phyloP scores from a whole-genome alignment of 2,888 invertebrate species.

The Pheosia tremula region DNA sequence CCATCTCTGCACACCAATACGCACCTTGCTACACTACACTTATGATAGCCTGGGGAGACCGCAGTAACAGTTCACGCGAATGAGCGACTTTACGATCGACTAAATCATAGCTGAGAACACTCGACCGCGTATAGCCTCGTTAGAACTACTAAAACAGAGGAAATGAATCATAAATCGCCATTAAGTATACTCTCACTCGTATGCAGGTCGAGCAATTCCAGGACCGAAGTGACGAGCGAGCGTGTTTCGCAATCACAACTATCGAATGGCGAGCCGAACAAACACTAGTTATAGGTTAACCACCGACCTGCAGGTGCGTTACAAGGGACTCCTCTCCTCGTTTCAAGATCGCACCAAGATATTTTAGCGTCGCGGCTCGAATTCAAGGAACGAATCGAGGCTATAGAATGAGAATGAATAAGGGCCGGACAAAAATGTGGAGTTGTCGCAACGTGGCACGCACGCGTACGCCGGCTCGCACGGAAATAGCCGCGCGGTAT shows the following conservation, averaged over 20 bases:
- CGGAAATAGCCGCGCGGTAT: constrained; percentile 32
- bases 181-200: not conserved
- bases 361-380: not conserved
- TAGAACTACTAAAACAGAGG: not conserved
- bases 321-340: not conserved
- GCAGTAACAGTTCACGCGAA: too few species aligned
- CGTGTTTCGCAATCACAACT: not conserved
- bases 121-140: not conserved
- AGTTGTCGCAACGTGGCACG: constrained; percentile 24
- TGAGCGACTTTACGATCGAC: not conserved
- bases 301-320: not conserved
- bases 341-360: not conserved
- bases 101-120: not conserved
- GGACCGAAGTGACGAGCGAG: constrained; percentile 1
- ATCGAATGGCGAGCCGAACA: not conserved
- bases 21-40: not conserved
- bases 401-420: constrained; percentile 7
- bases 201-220: not conserved
- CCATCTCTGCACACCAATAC: constrained; percentile 60
- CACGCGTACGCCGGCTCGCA: constrained; percentile 15
- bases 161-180: not conserved
- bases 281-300: not conserved
- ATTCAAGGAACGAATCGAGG: constrained; percentile 1
- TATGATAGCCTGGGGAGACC: not conserved
- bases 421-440: constrained; percentile 16